These are phyloP conservation scores for Spinus olivaceus DNA, from an alignment of 2,797 vertebrate genomes.

Conservation along the genomic window DNA sequence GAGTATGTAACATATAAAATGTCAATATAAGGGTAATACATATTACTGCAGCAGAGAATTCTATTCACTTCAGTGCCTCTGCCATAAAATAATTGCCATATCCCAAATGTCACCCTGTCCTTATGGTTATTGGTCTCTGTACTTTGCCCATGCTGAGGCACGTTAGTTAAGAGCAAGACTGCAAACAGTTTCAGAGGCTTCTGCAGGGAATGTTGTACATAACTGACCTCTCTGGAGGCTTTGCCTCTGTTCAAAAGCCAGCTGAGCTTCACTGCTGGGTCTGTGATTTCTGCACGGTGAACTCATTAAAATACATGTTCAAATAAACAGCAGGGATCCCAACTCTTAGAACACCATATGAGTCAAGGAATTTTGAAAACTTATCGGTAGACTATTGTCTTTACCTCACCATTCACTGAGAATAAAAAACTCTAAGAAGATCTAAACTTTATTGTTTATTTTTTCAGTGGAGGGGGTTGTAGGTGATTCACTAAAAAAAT, in stretches of 20 bases:
- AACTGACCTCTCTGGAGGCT: not conserved
- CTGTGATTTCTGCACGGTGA: not conserved
- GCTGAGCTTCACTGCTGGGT: not conserved
- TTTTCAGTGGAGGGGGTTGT: not conserved
- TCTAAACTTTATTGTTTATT: not conserved
- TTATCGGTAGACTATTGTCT: not conserved
- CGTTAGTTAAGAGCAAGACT: not conserved
- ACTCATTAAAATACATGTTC: not conserved
- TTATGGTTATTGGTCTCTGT: not conserved
- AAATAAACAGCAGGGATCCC: not conserved
- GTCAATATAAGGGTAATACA: not conserved
- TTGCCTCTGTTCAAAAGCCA: not conserved
- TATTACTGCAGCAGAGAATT: not conserved
- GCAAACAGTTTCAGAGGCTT: not conserved
- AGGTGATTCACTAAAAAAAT: not conserved
- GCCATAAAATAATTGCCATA: not conserved
- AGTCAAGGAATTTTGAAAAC: not conserved
- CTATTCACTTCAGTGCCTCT: not conserved
- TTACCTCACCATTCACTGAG: not conserved
- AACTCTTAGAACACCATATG: not conserved
- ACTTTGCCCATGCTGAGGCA: not conserved
- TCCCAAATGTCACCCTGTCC: not conserved
- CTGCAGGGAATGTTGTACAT: not conserved
- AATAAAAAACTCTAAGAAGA: not conserved
- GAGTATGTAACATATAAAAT: not conserved